These are phyloP conservation scores for Boloria selene DNA, from an alignment of 2,888 invertebrate genomes.

Conservation along the genomic window DNA sequence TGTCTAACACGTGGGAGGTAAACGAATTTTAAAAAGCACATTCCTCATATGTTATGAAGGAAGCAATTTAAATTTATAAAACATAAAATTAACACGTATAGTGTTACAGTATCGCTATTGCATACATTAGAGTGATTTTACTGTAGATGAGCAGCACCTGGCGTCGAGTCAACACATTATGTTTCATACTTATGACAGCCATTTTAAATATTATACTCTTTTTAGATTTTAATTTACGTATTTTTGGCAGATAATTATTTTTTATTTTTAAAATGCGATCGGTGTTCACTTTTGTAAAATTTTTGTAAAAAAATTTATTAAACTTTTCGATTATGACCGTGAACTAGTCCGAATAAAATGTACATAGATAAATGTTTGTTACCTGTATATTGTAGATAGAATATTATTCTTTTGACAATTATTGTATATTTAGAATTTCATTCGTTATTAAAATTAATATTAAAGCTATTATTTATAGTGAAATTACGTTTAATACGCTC, in stretches of 20 bases:
- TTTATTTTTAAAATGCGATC: slow-evolving; percentile 28
- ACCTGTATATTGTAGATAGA: slow-evolving; percentile 83
- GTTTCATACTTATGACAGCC: slow-evolving; percentile 17
- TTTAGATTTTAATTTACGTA: no score
- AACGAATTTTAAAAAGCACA: slow-evolving; percentile 9
- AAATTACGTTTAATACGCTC: slow-evolving; percentile 68
- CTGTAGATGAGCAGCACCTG: slow-evolving; percentile 16
- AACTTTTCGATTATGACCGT: slow-evolving; percentile 72
- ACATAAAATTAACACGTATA: slow-evolving; percentile 11
- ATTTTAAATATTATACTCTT: slow-evolving; percentile 14
- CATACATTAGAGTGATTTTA: slow-evolving; percentile 22
- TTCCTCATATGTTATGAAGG: slow-evolving; percentile 10
- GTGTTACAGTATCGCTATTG: slow-evolving; percentile 18
- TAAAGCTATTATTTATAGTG: slow-evolving; percentile 72
- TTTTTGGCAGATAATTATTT: neutral
- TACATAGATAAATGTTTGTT: slow-evolving; percentile 82
- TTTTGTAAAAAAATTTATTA: slow-evolving; percentile 62
- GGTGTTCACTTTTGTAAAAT: slow-evolving; percentile 70
- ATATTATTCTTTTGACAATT: slow-evolving; percentile 77
- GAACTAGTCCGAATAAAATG: slow-evolving; percentile 81
- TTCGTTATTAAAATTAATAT: slow-evolving; percentile 69
- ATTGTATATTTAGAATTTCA: slow-evolving; percentile 74
- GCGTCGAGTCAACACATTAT: slow-evolving; percentile 21
- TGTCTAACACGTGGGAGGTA: slow-evolving; percentile 7
- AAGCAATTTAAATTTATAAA: slow-evolving; percentile 16